Evolutionary conservation across 1,140 invertebrate species (phyloP).

Genomic region (Coboldia fuscipes): DNA sequence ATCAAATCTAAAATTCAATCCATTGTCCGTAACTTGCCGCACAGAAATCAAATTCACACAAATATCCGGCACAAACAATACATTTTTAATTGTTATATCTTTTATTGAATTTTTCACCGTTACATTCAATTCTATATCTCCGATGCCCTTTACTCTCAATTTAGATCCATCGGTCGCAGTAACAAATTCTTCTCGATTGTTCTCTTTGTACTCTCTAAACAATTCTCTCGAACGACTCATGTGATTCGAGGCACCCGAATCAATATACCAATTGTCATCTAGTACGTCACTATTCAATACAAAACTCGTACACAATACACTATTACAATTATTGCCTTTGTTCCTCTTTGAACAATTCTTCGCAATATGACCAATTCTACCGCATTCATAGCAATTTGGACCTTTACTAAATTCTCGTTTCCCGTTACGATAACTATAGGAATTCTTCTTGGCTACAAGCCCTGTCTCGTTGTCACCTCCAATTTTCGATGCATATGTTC

Average conservation of each 20-base stretch:
- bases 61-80: constrained; percentile 18
- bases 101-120: neutral
- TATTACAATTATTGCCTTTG: neutral
- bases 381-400: neutral
- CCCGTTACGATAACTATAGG: neutral
- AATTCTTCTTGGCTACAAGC: neutral
- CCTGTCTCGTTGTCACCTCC: no score
- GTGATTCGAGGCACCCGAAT: neutral
- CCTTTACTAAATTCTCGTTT: neutral
- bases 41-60: constrained; percentile 19
- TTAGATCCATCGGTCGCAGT: neutral
- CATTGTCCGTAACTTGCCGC: constrained; percentile 10
- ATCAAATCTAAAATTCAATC: constrained; percentile 11
- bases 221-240: neutral
- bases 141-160: neutral
- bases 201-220: neutral
- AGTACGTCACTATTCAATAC: neutral
- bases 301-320: neutral
- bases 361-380: neutral
- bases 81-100: constrained; percentile 5
- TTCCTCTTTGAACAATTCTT: neutral
- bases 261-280: neutral
- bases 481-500: neutral
- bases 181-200: neutral
- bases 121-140: neutral